phyloP scores from a whole-genome alignment of 2,888 invertebrate species.

The Pecten maximus region DNA sequence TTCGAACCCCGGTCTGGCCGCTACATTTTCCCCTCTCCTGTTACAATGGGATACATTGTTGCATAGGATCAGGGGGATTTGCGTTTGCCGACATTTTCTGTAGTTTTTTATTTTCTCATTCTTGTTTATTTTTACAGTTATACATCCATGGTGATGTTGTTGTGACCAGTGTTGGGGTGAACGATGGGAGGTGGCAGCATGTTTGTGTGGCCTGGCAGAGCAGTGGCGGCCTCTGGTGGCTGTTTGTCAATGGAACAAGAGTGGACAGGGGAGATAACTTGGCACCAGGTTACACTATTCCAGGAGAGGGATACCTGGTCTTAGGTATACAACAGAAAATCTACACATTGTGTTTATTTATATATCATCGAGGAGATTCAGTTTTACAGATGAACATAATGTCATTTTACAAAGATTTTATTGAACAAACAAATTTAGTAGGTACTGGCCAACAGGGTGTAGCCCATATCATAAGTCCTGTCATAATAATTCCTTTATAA shows the following conservation, averaged over 20 bases:
- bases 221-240: conserved; percentile 85
- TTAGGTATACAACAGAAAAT: not conserved
- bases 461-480: too few species aligned
- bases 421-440: too few species aligned
- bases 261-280: conserved; percentile 20
- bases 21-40: too few species aligned
- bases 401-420: too few species aligned
- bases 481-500: too few species aligned
- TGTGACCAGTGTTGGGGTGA: conserved; percentile 86
- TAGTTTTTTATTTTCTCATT: not conserved
- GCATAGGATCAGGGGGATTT: too few species aligned
- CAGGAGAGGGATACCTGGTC: not conserved
- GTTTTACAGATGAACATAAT: too few species aligned
- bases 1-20: too few species aligned
- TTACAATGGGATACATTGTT: too few species aligned
- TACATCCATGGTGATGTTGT: conserved; percentile 86
- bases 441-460: too few species aligned
- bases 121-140: conserved; percentile 79
- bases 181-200: conserved; percentile 88
- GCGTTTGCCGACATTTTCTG: too few species aligned
- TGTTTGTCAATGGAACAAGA: conserved; percentile 85
- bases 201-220: conserved; percentile 86
- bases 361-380: too few species aligned
- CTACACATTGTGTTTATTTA: not conserved
- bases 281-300: not conserved